phyloP scores from a whole-genome alignment of 2,797 vertebrate genomes.

The Otolemur crassicaudatus region DNA sequence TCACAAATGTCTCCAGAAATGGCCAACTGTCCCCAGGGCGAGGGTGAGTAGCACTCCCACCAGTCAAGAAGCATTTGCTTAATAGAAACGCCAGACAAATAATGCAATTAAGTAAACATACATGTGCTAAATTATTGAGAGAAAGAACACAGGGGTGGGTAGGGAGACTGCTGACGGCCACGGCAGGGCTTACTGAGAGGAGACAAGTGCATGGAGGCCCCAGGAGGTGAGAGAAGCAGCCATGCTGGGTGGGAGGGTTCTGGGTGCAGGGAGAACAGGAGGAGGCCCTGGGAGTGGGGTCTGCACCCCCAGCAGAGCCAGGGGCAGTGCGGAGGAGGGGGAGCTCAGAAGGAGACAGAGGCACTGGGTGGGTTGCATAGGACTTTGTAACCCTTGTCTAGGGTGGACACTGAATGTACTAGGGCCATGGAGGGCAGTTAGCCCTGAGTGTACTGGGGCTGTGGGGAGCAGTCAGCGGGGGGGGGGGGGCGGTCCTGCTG shows the following conservation, averaged over 20 bases:
- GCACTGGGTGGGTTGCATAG: fast-evolving
- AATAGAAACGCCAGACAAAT: neutral
- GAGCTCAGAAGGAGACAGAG: fast-evolving
- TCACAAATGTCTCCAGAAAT: neutral
- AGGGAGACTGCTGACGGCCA: fast-evolving
- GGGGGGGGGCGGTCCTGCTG: too few species aligned
- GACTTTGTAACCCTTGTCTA: neutral
- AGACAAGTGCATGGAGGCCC: neutral
- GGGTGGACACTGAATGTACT: fast-evolving
- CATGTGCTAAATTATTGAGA: neutral
- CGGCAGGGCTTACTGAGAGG: neutral
- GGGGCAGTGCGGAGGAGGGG: fast-evolving
- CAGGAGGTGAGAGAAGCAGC: fast-evolving
- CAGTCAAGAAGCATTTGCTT: neutral
- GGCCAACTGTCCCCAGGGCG: fast-evolving
- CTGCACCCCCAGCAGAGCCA: neutral
- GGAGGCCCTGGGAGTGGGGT: neutral
- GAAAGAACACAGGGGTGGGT: neutral
- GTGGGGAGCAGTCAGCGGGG: too few species aligned
- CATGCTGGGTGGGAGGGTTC: fast-evolving
- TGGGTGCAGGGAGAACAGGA: neutral
- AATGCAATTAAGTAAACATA: neutral
- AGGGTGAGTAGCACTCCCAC: fast-evolving
- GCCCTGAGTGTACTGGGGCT: too few species aligned
- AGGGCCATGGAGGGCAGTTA: neutral